Percentiles rank a stretch among this genome's conserved stretches.
These are phyloP conservation scores for Sceliomorpha sp. DNA, from an alignment of 2,888 invertebrate genomes.

Conservation along the genomic window DNA sequence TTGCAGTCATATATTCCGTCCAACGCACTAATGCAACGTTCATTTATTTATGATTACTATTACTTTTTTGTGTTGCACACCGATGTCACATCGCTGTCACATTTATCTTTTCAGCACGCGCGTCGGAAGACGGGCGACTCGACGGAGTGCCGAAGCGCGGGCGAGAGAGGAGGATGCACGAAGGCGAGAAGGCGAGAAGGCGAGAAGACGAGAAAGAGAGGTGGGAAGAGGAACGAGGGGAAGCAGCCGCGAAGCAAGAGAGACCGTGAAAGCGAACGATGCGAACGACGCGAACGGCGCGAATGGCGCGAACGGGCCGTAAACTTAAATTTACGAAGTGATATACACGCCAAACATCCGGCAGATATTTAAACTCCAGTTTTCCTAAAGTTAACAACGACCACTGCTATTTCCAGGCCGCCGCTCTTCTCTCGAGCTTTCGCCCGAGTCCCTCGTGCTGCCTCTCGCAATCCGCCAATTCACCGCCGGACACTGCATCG, in stretches of 20 bases:
- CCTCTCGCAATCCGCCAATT: conserved; percentile 8
- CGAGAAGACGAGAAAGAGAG: conserved; percentile 39
- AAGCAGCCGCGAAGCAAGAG: conserved; percentile 28
- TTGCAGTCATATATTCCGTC: conserved; percentile 35
- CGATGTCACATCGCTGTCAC: conserved; percentile 45
- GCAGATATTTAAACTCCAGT: conserved; percentile 76
- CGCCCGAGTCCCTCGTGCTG: not conserved
- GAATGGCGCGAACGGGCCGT: conserved; percentile 64
- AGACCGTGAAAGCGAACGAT: conserved; percentile 44
- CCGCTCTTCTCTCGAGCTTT: conserved; percentile 4
- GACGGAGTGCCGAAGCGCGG: conserved; percentile 5
- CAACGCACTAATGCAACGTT: conserved; percentile 22
- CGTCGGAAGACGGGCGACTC: conserved; percentile 29
- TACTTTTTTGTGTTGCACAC: conserved; percentile 39
- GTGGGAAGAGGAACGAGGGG: conserved; percentile 16
- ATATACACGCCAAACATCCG: conserved; percentile 79
- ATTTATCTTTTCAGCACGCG: conserved; percentile 48
- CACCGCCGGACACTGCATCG: conserved; percentile 4
- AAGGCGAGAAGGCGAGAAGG: conserved; percentile 19
- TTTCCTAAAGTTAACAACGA: conserved; percentile 71
- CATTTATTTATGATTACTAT: conserved; percentile 53
- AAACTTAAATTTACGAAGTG: conserved; percentile 79
- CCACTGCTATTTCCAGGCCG: conserved; percentile 67
- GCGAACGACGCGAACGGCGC: no score
- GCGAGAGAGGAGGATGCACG: conserved; percentile 9